Conservation (phyloP, 2,888 invertebrate species). For the Diarsia brunnea region DNA sequence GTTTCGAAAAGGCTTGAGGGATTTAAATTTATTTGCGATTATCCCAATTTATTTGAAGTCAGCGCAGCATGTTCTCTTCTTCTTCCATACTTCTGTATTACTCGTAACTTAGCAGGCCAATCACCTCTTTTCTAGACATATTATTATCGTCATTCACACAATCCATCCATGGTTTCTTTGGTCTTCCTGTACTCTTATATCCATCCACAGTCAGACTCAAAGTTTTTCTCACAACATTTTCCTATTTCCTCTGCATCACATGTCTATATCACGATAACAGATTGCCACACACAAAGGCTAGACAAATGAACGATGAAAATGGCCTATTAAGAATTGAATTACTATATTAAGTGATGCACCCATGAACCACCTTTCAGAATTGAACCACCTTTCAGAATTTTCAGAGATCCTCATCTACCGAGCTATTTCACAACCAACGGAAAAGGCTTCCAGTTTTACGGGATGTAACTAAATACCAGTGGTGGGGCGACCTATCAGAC, state of each 20-base stretch:
- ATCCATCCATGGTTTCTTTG: neutral
- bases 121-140: neutral
- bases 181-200: neutral
- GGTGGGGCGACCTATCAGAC: too few species aligned
- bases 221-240: neutral
- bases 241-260: too few species aligned
- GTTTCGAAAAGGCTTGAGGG: neutral
- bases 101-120: neutral
- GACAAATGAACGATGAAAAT: too few species aligned
- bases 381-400: neutral
- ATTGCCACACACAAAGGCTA: neutral
- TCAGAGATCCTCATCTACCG: neutral
- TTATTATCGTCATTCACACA: neutral
- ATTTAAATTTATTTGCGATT: neutral
- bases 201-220: neutral
- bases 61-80: too few species aligned
- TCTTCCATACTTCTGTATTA: too few species aligned
- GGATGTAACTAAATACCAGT: too few species aligned
- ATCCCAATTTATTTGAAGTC: too few species aligned
- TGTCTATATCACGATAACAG: too few species aligned
- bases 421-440: too few species aligned
- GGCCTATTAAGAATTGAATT: neutral
- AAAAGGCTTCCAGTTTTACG: too few species aligned
- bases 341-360: too few species aligned
- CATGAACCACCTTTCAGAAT: too few species aligned